phyloP scores from a whole-genome alignment of 2,113 vertebrate species.

The Chaetorhynchus papuensis region DNA sequence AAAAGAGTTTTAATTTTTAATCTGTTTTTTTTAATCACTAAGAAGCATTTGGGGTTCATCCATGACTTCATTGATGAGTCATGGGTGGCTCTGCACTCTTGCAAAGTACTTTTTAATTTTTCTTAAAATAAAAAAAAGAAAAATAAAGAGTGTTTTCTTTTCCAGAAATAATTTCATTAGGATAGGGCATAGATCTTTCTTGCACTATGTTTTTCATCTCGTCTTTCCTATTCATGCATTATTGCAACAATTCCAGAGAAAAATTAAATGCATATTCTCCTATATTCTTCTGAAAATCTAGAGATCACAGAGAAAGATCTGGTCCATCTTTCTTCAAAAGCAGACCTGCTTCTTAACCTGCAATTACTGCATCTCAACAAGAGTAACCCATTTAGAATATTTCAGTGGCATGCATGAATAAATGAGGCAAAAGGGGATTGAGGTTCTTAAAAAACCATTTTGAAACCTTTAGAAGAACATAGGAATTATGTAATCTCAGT shows the following conservation, averaged over 20 bases:
- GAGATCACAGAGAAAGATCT: neutral
- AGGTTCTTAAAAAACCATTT: neutral
- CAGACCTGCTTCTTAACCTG: neutral
- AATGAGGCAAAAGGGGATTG: neutral
- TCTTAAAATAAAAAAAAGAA: too few species aligned
- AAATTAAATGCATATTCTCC: neutral
- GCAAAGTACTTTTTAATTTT: neutral
- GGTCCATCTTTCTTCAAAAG: neutral
- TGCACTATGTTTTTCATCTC: neutral
- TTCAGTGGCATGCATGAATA: neutral
- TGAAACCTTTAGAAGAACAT: neutral
- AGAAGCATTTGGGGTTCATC: neutral
- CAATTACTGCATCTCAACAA: neutral
- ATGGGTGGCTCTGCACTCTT: neutral
- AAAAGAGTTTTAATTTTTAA: neutral
- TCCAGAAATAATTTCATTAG: neutral
- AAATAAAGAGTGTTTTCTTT: neutral
- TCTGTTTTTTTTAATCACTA: neutral
- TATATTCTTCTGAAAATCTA: neutral
- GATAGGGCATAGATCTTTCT: neutral
- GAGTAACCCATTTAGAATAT: neutral
- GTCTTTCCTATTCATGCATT: neutral
- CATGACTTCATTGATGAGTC: neutral
- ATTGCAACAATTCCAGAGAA: neutral
- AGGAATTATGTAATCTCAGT: neutral